Conservation (phyloP, 2,888 invertebrate species). For the Sphaeridia pumilis region DNA sequence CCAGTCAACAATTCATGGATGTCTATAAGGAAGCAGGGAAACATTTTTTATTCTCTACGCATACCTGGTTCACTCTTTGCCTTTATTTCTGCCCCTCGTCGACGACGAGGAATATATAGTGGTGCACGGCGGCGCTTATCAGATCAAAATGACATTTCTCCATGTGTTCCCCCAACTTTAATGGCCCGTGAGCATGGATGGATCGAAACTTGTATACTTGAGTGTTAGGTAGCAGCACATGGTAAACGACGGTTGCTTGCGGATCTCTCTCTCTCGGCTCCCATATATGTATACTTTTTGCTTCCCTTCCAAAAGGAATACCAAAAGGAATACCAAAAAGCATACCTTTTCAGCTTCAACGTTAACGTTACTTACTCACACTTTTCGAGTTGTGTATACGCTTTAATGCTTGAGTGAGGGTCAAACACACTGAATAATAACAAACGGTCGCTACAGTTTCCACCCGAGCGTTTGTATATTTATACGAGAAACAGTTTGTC, state of each 20-base stretch:
- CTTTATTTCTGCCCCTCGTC: not conserved
- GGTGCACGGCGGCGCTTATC: slow-evolving; percentile 14
- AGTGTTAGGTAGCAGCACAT: not conserved
- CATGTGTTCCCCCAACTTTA: slow-evolving; percentile 14
- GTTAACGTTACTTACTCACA: too few relatives aligned
- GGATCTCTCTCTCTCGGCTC: not conserved
- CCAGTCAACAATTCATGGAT: not conserved
- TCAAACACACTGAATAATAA: too few relatives aligned
- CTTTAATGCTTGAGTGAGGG: too few relatives aligned
- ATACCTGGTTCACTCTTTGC: slow-evolving; percentile 14
- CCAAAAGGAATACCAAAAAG: too few relatives aligned
- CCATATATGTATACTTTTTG: not conserved
- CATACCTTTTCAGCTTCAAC: too few relatives aligned
- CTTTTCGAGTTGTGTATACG: too few relatives aligned
- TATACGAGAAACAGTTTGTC: too few relatives aligned
- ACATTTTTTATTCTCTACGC: slow-evolving; percentile 14
- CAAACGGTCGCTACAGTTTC: too few relatives aligned
- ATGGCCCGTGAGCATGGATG: slow-evolving; percentile 5
- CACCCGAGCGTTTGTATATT: too few relatives aligned
- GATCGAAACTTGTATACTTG: too few relatives aligned
- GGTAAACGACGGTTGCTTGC: not conserved
- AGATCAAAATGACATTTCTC: slow-evolving; percentile 17
- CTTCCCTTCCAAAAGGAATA: too few relatives aligned
- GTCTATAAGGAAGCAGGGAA: slow-evolving; percentile 1
- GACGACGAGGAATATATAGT: too few relatives aligned